Base-by-base conservation (phyloP, 2,113 vertebrate genomes). In the Ariopsis seemanni region DNA sequence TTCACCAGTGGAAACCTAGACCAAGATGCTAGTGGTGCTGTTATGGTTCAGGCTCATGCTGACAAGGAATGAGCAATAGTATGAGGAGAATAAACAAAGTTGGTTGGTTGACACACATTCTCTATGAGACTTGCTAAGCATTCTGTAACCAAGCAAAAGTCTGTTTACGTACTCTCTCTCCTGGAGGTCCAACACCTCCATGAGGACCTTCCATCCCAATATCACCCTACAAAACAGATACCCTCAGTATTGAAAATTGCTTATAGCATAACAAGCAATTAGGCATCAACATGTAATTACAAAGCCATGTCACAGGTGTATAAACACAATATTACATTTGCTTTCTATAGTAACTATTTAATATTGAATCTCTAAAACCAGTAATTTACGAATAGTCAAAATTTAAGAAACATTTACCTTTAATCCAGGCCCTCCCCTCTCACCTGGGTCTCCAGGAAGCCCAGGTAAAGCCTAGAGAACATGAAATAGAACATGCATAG, bases 391-490 rank as follows among this genome's bases (percentile, higher is more conserved):
- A 18, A 75, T 18, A 62, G 78, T 22, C 10, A 62, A 42, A n/a
- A 25, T n/a, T 82, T 42, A 84, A 15, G 7, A 58, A 17, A 34
- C 20, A 18, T 15, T 87, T 92, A 94, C 95, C 93, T 96, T 96
- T 62, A 90, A 42, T 77, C 93, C 93, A 52, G 80, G 1, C 25
- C 85, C 88, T 83, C 94, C 93, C 1, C 0, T 17, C 87, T 93
- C 83, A 0, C 94, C 92, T 53, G 82, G 94, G 85, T 91, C 94
- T 87, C 95, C 94, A 65, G 89, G 92, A 27, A 94, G 87, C 69
- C 96, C 96, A 65, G 92, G 90, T 89, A 93, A 93, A 82, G 93
- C 94, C 94, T 95, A 86, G 0, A 34, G 34, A 67, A 1, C 58
- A 65, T 22, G 62, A 82, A 87, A 42, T 53, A 48, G 27, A 84